A percentile compares a stretch with the other conserved stretches of the same genome.
phyloP scores from a whole-genome alignment of 2,797 vertebrate genomes.

The Rhynchonycteris naso region DNA sequence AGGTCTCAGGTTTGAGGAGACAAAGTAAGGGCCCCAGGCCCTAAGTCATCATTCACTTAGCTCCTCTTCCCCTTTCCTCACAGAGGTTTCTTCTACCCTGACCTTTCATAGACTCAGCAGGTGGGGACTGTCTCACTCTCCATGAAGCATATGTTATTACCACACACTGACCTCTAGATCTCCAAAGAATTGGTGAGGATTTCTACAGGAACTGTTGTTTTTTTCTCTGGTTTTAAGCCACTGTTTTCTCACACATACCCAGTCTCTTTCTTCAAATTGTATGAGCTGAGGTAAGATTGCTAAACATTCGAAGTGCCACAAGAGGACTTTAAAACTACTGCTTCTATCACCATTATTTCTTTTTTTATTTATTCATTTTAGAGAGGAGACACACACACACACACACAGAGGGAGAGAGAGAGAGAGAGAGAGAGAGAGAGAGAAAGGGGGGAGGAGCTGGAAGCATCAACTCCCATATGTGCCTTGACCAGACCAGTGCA shows the following conservation, averaged over 20 bases:
- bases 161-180: not conserved
- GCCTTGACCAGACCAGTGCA: too few species aligned
- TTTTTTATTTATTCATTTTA: too few species aligned
- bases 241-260: not conserved
- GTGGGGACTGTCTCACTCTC: not conserved
- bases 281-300: not conserved
- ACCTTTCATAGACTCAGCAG: not conserved
- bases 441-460: too few species aligned
- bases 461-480: too few species aligned
- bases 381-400: too few species aligned
- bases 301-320: not conserved
- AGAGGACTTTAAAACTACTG: not conserved
- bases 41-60: not conserved
- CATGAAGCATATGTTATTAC: not conserved
- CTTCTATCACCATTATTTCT: not conserved
- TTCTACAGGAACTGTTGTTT: not conserved
- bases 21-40: not conserved
- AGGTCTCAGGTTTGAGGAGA: not conserved
- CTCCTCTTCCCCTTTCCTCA: not conserved
- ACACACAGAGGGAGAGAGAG: too few species aligned
- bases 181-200: not conserved
- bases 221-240: not conserved
- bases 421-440: too few species aligned
- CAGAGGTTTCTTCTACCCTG: not conserved
- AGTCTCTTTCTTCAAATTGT: not conserved